Evolutionary conservation across 2,797 vertebrate genomes (phyloP), one percentile per base, ranked within the genome.

Genomic region (Cottoperca gobio): DNA sequence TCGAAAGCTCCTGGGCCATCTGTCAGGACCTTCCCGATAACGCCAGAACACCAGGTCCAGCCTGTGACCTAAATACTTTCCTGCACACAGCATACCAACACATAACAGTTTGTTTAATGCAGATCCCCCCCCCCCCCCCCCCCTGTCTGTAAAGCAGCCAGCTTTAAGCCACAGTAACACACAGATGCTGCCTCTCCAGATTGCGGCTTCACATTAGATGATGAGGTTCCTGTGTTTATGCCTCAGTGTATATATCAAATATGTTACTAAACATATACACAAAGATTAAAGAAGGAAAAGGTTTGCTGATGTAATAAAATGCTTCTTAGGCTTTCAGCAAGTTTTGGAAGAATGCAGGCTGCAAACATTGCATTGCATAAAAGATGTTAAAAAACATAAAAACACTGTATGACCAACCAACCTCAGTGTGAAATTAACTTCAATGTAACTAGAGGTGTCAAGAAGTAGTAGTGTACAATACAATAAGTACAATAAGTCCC

Each of bases 1-100:
- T 85, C 26, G 70, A 88, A 81, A 87, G 87, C 87, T 84, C 72
- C 73, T 68, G 43, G 49, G 85, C 93, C 93, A 95, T 94, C 94
- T 95, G 92, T 86, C 88, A 59, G 66, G 84, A 91, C 77, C 84
- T 87, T 84, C 86, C 90, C 76, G 89, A 86, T 82, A 83, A 76
- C 33, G 57, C 72, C 75, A 58, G 62, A 83, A 70, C 81, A 74
- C 78, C 70, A 83, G 54, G 74, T 85, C 74, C 85, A 83, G 76
- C 48, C 78, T n/a, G 76, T 79, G 84, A 89, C 83, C 88, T 82
- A 79, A 77, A 89, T 90, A 84, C 85, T 40, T 70, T 2, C 53
- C 50, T 61, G 69, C 70, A 65, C 73, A 76, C 64, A 55, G 54
- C 82, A 77, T 73, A 85, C 70, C 81, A 33, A 79, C 71, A 80